Percentiles rank a stretch among this genome's conserved stretches.
These are phyloP conservation scores for Rhea americana DNA, from an alignment of 2,113 vertebrate genomes.

Conservation along the genomic window DNA sequence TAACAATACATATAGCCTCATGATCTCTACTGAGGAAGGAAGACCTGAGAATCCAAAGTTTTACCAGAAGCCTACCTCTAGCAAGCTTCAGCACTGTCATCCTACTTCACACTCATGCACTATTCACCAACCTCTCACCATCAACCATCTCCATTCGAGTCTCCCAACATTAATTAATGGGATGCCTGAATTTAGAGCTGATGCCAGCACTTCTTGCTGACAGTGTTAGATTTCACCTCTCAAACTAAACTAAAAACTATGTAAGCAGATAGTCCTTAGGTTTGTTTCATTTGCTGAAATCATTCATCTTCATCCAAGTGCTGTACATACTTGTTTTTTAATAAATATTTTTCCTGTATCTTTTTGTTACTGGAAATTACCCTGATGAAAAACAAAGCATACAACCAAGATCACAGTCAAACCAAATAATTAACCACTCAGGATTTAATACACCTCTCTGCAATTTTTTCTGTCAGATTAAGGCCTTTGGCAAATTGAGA, in stretches of 20 bases:
- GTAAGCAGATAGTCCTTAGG: not conserved
- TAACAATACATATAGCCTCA: not conserved
- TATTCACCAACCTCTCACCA: too few relatives aligned
- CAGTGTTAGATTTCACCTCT: not conserved
- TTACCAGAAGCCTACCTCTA: too few relatives aligned
- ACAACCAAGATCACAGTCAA: not conserved
- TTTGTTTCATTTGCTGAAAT: not conserved
- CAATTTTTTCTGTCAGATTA: not conserved
- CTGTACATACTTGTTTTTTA: not conserved
- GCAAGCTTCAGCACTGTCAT: not conserved
- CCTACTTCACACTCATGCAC: not conserved
- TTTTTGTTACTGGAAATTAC: not conserved
- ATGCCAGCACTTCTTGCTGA: not conserved
- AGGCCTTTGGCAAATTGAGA: not conserved
- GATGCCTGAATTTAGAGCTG: not conserved
- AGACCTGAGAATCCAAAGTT: too few relatives aligned
- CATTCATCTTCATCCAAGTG: not conserved
- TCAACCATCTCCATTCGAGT: not conserved
- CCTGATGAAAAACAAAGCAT: not conserved
- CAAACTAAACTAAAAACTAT: not conserved
- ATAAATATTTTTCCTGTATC: not conserved
- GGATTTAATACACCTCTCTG: not conserved
- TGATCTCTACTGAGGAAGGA: not conserved
- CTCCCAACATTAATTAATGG: not conserved
- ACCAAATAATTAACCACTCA: not conserved